Conservation (phyloP, 2,797 vertebrate genomes). For the Odontamblyopus lacepedii region DNA sequence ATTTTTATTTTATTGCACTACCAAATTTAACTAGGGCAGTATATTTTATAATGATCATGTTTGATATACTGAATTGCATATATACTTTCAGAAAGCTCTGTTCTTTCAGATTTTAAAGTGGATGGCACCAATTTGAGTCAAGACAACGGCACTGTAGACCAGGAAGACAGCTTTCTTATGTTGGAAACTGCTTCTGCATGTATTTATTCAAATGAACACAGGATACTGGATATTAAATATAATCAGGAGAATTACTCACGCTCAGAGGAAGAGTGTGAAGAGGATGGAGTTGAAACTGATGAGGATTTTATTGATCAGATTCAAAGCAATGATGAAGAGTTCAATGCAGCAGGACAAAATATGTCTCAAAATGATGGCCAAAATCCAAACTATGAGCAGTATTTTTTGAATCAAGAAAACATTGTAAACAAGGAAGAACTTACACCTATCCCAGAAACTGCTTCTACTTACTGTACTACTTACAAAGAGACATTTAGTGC, state of each 20-base stretch:
- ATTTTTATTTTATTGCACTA: background rate
- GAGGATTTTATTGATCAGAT: conserved; percentile 32
- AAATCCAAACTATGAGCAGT: background rate
- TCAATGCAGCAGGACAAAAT: conserved; percentile 47
- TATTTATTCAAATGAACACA: conserved; percentile 19
- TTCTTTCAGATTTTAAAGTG: conserved; percentile 41
- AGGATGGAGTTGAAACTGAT: conserved; percentile 22
- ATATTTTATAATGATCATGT: background rate
- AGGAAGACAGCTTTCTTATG: conserved; percentile 47
- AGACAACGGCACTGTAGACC: conserved; percentile 33
- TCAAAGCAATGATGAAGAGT: conserved; percentile 38
- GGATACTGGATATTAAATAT: background rate
- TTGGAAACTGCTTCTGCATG: conserved; percentile 23
- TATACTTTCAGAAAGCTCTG: conserved; percentile 54
- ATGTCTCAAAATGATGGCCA: conserved; percentile 12
- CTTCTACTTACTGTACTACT: background rate
- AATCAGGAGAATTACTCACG: conserved; percentile 43
- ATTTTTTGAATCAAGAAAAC: background rate
- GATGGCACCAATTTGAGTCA: conserved; percentile 1
- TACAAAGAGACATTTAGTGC: conserved; percentile 8
- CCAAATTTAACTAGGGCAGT: background rate
- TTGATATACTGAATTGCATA: background rate
- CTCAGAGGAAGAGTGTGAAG: conserved; percentile 42
- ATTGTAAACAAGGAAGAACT: background rate
- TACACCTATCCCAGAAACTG: background rate